These are phyloP conservation scores for Pristionchus entomophagus DNA, from an alignment of 2,888 invertebrate species.

Conservation along the genomic window DNA sequence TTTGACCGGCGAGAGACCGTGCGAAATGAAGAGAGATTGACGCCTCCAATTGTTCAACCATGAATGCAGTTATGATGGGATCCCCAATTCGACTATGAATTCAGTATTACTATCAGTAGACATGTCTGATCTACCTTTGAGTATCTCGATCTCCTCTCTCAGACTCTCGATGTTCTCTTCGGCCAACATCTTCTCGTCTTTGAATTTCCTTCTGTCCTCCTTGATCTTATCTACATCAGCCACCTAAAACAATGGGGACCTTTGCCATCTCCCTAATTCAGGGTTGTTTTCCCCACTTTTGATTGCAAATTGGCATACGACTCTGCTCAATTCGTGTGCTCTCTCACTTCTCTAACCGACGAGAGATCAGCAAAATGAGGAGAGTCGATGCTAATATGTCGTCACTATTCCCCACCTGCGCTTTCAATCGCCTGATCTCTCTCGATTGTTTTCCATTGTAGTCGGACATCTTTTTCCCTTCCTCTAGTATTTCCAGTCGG, in stretches of 20 bases:
- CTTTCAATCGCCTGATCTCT: conserved; percentile 64
- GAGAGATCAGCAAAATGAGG: too few species aligned
- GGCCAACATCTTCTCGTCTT: conserved; percentile 53
- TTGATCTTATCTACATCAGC: conserved; percentile 54
- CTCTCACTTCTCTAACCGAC: too few species aligned
- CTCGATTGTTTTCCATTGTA: conserved; percentile 66
- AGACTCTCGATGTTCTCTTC: conserved; percentile 51
- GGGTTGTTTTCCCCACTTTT: background rate
- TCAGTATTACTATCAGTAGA: background rate
- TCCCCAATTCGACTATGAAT: too few species aligned
- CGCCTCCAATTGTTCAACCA: background rate
- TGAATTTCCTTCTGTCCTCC: conserved; percentile 52
- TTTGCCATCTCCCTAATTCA: background rate
- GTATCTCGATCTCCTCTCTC: conserved; percentile 47
- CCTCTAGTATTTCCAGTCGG: conserved; percentile 63
- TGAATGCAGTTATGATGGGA: too few species aligned
- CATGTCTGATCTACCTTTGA: conserved; percentile 49
- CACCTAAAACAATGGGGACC: background rate
- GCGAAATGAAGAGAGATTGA: background rate
- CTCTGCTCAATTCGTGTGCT: too few species aligned
- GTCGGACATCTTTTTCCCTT: conserved; percentile 63
- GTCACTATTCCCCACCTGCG: conserved; percentile 56
- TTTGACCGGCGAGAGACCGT: too few species aligned
- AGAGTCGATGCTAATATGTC: too few species aligned
- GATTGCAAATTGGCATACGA: too few species aligned